A percentile compares a stretch with the other conserved stretches of the same genome.
phyloP scores from a whole-genome alignment of 2,888 invertebrate species.

The Thumatha senex region DNA sequence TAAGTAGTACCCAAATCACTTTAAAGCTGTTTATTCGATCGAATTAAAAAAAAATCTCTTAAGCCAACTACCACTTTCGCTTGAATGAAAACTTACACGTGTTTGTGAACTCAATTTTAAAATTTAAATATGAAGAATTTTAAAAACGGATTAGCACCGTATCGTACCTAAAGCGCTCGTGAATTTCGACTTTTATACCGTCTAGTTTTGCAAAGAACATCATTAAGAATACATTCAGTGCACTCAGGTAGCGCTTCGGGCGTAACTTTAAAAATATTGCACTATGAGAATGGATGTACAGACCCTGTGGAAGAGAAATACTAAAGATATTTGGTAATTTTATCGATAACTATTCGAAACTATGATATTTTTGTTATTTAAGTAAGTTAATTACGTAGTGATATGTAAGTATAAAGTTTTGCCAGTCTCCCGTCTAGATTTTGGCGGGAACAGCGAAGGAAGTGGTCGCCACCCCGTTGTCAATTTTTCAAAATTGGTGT shows the following conservation, averaged over 20 bases:
- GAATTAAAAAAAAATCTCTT: not conserved
- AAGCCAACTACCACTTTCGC: not conserved
- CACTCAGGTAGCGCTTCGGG: constrained; percentile 20
- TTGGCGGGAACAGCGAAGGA: too few relatives aligned
- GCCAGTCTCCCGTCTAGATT: too few relatives aligned
- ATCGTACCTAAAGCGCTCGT: constrained; percentile 21
- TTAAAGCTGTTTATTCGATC: too few relatives aligned
- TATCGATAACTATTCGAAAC: constrained; percentile 31
- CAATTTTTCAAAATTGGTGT: too few relatives aligned
- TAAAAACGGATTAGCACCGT: constrained; percentile 28
- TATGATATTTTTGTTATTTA: not conserved
- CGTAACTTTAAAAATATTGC: constrained; percentile 31
- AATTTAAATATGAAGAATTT: constrained; percentile 24
- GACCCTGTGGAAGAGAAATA: constrained; percentile 25
- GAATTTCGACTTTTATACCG: constrained; percentile 14
- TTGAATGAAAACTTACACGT: not conserved
- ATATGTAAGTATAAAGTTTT: too few relatives aligned
- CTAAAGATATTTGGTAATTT: not conserved
- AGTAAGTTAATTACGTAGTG: too few relatives aligned
- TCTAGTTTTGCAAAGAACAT: constrained; percentile 22
- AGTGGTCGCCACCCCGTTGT: too few relatives aligned
- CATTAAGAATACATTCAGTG: constrained; percentile 43
- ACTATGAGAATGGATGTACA: constrained; percentile 18
- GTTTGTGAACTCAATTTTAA: constrained; percentile 22
- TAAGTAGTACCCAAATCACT: too few relatives aligned